Base-by-base conservation (phyloP, 2,797 vertebrate genomes). In the Falco biarmicus region DNA sequence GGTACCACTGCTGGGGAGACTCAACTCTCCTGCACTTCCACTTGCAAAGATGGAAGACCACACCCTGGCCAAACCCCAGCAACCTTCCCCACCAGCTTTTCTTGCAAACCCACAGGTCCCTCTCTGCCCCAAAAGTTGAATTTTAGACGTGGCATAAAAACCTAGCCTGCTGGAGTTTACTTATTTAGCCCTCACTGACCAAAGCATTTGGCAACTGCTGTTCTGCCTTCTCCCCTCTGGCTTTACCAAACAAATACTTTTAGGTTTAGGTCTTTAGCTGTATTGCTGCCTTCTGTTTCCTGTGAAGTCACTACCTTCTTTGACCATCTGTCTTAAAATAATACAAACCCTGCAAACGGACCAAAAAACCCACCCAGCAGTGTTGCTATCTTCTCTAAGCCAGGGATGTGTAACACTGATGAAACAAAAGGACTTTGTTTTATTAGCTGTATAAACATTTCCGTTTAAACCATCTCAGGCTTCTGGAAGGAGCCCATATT, bases 311-410 rank as follows among this genome's bases (percentile, higher is more conserved):
- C 37, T 81, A 34, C 4, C 9, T 41, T 86, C 70, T 89, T 54
- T 34, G 25, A 76, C 18, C 0, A 19, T 10, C 24, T 29, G 13
- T 20, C 63, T 54, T 69, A 65, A 89, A 91, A 19, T 10, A 60
- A 81, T 88, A 32, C 9, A 24, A 43, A 4, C 0, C 3, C 15
- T 1, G 0, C 3, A 6, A 78, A 53, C 5, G 19, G 81, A 66
- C 1, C 3, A 69, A 66, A 70, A 50, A 25, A 0, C 5, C 8
- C 57, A 79, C 6, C 22, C 45, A 84, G 32, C 32, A 82, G 8
- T 3, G 3, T 60, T 28, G 4, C 14, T 34, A 11, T 68, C 64
- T 13, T 54, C 47, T 74, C n/a, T 92, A 76, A 93, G 84, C n/a
- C 20, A 69, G 32, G 10, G 6, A 32, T 18, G 7, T 9, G 6